Evolutionary conservation across 2,888 invertebrate genomes (phyloP), one percentile per base, ranked within the genome.

Genomic region (Gnatocerus cornutus): DNA sequence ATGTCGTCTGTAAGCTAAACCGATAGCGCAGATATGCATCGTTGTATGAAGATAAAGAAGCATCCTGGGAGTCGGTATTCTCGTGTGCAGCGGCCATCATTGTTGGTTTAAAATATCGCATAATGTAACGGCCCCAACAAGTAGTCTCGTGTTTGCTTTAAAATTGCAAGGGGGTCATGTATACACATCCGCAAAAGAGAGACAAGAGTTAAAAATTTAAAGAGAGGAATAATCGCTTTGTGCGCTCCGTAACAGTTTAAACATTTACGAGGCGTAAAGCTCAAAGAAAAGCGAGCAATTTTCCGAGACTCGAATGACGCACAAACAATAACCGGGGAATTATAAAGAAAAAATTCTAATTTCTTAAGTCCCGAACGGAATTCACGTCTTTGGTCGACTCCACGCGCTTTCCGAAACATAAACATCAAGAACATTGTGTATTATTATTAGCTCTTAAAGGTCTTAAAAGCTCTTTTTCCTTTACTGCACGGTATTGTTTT

Each of bases 11-110:
- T 77, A 76, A 76, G 74, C 75, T 71, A 68, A 75, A 76, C 73
- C 77, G 75, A 76, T 75, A 74, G 74, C 71, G 58, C 46, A 73
- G 74, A 75, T 76, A 76, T 76, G 74, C 74, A 77, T 76, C 61
- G 67, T 33, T 61, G 14, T 48, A 62, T 64, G 63, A 71, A 68
- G 68, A 62, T 67, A 70, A 67, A 67, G 67, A 61, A 65, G 39
- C 58, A 59, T 39, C 55, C 16, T n/a, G 65, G 69, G 69, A 69
- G 45, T 14, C 13, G 37, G 29, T 41, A 59, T 66, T 66, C 66
- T 66, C 58, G 27, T 59, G 66, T 21, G 21, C 66, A 66, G 21
- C 21, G 59, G 59, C 67, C 67, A 67, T 67, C 67, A 39, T 50
- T 55, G 53, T 53, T 4, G 30, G 39, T 48, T 68, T 68, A 68